A percentile compares a stretch with the other conserved stretches of the same genome.
phyloP scores from a whole-genome alignment of 2,113 vertebrate genomes.

The Chloropsis hardwickii region DNA sequence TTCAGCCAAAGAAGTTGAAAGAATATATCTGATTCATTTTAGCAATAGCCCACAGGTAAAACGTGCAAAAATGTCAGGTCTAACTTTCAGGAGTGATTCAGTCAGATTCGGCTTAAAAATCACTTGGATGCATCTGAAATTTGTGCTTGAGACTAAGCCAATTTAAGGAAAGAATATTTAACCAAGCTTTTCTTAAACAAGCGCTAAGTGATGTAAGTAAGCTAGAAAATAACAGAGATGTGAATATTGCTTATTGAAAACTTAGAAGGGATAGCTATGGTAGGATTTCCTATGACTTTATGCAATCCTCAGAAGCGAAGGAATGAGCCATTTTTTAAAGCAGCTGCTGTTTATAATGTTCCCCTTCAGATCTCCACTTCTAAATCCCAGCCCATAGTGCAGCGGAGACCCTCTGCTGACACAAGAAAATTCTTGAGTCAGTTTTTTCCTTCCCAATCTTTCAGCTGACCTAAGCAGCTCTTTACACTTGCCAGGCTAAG shows the following conservation, averaged over 20 bases:
- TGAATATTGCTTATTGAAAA: not conserved
- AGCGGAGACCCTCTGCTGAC: not conserved
- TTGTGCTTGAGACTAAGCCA: not conserved
- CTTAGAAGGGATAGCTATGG: not conserved
- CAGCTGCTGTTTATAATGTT: not conserved
- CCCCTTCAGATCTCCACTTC: not conserved
- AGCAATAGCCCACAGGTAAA: not conserved
- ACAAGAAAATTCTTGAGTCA: not conserved
- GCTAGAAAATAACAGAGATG: not conserved
- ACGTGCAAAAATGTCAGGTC: not conserved
- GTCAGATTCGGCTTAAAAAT: not conserved
- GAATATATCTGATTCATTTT: not conserved
- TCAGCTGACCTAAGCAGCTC: slow-evolving; percentile 5
- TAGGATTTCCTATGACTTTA: not conserved
- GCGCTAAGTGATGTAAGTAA: not conserved
- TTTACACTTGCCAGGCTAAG: not conserved
- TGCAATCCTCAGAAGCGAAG: not conserved
- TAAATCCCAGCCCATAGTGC: not conserved
- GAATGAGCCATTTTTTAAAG: not conserved
- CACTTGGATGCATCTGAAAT: not conserved
- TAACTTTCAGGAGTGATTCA: not conserved
- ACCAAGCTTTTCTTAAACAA: not conserved
- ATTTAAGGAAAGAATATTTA: not conserved
- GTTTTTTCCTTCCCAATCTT: not conserved
- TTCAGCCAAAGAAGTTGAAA: not conserved